phyloP scores from a whole-genome alignment of 2,888 invertebrate genomes.

The Vanessa cardui region DNA sequence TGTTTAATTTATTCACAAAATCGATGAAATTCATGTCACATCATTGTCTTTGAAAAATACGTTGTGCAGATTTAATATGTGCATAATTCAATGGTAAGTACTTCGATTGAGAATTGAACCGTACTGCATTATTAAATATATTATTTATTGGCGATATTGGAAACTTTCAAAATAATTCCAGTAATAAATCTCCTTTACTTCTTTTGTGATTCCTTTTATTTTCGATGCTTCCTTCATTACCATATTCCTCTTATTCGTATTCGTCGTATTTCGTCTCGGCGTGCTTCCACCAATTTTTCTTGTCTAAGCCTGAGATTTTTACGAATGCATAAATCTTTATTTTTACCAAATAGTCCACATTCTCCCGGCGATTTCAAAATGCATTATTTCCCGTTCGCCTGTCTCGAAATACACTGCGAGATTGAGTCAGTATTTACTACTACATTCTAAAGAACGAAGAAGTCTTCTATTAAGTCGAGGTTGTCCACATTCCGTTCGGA shows the following conservation, averaged over 20 bases:
- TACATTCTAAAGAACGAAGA: constrained; percentile 45
- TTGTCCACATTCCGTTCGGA: constrained; percentile 25
- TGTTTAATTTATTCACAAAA: too few species aligned
- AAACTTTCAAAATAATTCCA: constrained; percentile 29
- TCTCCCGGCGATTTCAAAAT: too few species aligned
- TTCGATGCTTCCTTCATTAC: too few species aligned
- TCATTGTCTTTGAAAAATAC: too few species aligned
- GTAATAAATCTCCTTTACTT: too few species aligned
- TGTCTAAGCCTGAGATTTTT: constrained; percentile 35
- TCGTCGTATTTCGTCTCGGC: constrained; percentile 31
- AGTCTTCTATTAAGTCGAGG: constrained; percentile 42
- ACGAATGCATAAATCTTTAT: constrained; percentile 38
- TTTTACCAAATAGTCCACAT: constrained; percentile 33
- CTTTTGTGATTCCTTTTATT: too few species aligned
- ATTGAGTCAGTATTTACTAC: constrained; percentile 44
- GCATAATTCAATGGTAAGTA: constrained; percentile 34
- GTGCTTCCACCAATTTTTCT: constrained; percentile 35
- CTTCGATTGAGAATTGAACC: constrained; percentile 26
- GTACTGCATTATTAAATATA: constrained; percentile 31
- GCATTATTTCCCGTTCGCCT: too few species aligned
- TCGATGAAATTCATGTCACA: too few species aligned
- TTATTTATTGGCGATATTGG: constrained; percentile 43
- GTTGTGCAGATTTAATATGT: constrained; percentile 15
- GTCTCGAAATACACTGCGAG: too few species aligned
- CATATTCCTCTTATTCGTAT: too few species aligned